These are phyloP conservation scores for Chelon auratus DNA, from an alignment of 2,797 vertebrate species.

Conservation along the genomic window DNA sequence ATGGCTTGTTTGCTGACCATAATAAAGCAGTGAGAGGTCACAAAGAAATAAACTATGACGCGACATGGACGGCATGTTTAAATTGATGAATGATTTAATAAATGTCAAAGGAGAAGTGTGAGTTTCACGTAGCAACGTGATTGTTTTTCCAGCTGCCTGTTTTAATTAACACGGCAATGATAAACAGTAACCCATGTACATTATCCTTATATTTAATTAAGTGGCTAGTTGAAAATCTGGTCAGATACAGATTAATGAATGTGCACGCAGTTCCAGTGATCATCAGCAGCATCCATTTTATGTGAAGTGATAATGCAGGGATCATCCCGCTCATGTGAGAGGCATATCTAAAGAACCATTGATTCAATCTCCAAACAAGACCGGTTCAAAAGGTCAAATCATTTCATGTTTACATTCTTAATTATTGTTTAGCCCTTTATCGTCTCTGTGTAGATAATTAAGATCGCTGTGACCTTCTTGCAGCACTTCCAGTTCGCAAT, in stretches of 20 bases:
- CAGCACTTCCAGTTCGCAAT: conserved; percentile 46
- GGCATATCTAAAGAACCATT: conserved; percentile 9
- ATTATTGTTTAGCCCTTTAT: conserved; percentile 17
- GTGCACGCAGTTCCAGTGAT: conserved; percentile 32
- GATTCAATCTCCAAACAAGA: not conserved
- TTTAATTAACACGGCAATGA: conserved; percentile 71
- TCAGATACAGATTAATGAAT: conserved; percentile 38
- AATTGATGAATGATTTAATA: conserved; percentile 76
- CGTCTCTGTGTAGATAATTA: conserved; percentile 40
- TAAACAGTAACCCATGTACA: conserved; percentile 56
- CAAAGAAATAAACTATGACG: conserved; percentile 50
- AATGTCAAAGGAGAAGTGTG: conserved; percentile 49
- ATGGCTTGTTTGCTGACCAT: conserved; percentile 56
- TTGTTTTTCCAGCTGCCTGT: conserved; percentile 57
- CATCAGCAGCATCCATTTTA: conserved; percentile 38
- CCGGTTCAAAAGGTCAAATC: conserved; percentile 20
- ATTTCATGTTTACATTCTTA: conserved; percentile 18
- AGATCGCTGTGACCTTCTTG: conserved; percentile 43
- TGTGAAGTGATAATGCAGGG: conserved; percentile 15
- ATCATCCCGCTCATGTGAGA: conserved; percentile 11
- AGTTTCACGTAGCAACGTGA: conserved; percentile 52
- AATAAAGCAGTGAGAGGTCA: conserved; percentile 67
- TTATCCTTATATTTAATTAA: conserved; percentile 59
- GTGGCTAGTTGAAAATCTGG: conserved; percentile 31
- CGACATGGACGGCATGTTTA: conserved; percentile 63